phyloP scores from a whole-genome alignment of 2,888 invertebrate species.

The Acronicta psi region DNA sequence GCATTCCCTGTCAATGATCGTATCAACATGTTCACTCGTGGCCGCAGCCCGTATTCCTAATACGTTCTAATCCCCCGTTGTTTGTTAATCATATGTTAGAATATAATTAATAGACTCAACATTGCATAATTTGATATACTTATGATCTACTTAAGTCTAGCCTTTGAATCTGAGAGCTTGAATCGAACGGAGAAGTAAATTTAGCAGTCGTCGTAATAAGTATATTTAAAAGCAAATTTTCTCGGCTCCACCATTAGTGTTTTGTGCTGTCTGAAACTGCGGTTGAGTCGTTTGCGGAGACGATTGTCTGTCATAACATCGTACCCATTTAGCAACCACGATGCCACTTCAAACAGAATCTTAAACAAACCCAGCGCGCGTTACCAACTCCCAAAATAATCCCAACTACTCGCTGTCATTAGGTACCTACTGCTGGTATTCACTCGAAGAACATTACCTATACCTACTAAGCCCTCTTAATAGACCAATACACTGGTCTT shows the following conservation, averaged over 20 bases:
- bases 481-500: slow-evolving; percentile 30
- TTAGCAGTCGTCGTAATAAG: slow-evolving; percentile 32
- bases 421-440: slow-evolving; percentile 6
- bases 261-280: slow-evolving; percentile 34
- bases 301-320: slow-evolving; percentile 74
- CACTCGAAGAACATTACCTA: slow-evolving; percentile 30
- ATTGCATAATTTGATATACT: slow-evolving; percentile 45
- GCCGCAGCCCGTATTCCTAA: slow-evolving; percentile 49
- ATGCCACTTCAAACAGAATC: slow-evolving; percentile 72
- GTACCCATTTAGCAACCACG: slow-evolving; percentile 62
- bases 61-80: slow-evolving; percentile 62
- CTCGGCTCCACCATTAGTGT: slow-evolving; percentile 34
- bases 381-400: slow-evolving; percentile 62
- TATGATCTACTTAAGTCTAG: slow-evolving; percentile 36
- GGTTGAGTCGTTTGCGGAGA: slow-evolving; percentile 54
- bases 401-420: slow-evolving; percentile 23
- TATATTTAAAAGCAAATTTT: slow-evolving; percentile 40
- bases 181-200: slow-evolving; percentile 29
- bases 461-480: slow-evolving; percentile 15
- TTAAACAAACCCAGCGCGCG: slow-evolving; percentile 56
- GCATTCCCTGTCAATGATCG: slow-evolving; percentile 67
- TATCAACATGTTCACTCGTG: slow-evolving; percentile 57
- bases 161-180: slow-evolving; percentile 32
- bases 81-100: slow-evolving; percentile 46
- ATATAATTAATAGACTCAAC: slow-evolving; percentile 39